A percentile compares a stretch with the other conserved stretches of the same genome.
These are phyloP conservation scores for Ormyrus labotus DNA, from an alignment of 2,888 invertebrate species.

Conservation along the genomic window DNA sequence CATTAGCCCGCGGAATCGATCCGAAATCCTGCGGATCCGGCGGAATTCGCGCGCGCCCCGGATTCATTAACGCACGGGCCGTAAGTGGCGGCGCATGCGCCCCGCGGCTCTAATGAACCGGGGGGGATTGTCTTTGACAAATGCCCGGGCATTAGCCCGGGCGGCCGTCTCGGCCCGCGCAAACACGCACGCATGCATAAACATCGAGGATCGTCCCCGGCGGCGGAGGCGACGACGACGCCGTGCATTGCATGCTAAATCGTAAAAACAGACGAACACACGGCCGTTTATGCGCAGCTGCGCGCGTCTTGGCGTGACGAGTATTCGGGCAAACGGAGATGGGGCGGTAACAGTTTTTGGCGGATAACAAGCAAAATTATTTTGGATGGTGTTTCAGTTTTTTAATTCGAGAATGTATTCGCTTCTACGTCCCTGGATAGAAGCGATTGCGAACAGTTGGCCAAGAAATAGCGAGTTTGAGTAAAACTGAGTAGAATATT, in stretches of 20 bases:
- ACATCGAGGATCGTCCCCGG: background rate
- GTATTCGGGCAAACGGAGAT: no score
- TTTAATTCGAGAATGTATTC: no score
- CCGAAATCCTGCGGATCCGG: constrained; percentile 6
- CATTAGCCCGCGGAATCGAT: constrained; percentile 31
- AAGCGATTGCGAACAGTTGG: no score
- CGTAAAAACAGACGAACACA: constrained; percentile 38
- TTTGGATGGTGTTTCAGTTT: no score
- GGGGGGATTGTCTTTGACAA: constrained; percentile 63
- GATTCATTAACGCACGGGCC: constrained; percentile 23
- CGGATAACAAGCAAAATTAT: no score
- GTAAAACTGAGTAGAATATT: no score
- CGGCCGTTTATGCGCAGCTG: constrained; percentile 62
- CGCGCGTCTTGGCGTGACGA: constrained; percentile 41
- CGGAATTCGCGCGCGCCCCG: background rate
- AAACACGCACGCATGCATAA: background rate
- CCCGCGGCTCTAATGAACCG: constrained; percentile 60
- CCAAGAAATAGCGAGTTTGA: no score
- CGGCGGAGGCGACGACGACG: no score
- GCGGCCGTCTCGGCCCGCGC: background rate
- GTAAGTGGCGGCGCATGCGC: constrained; percentile 18
- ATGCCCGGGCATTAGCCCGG: constrained; percentile 61
- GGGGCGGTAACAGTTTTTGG: no score
- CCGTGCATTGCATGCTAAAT: no score
- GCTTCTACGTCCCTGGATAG: no score